Evolutionary conservation across 2,888 invertebrate genomes (phyloP).

Genomic region (Cheiracanthium punctorium): DNA sequence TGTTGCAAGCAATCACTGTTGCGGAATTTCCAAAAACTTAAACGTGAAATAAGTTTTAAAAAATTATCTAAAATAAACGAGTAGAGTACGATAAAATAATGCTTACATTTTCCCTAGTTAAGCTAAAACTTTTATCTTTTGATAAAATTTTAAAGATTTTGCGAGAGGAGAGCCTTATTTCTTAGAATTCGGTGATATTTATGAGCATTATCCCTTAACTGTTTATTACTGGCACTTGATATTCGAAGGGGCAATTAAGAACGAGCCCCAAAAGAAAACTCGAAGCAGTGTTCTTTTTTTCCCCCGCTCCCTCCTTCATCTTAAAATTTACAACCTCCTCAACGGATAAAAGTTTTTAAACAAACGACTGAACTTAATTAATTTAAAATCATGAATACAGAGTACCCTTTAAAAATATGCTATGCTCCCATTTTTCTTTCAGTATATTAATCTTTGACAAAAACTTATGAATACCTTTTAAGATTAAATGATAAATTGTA

Average conservation of each 20-base stretch:
- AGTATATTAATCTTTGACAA: background rate
- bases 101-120: no score
- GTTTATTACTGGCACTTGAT: background rate
- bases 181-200: no score
- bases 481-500: background rate
- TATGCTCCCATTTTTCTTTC: background rate
- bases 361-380: background rate
- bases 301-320: background rate
- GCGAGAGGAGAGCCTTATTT: no score
- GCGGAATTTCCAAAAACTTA: no score
- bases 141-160: no score
- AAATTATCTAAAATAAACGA: no score
- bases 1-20: no score
- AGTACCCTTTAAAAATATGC: background rate
- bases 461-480: background rate
- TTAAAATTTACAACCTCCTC: background rate
- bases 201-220: no score
- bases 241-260: slow-evolving; percentile 1
- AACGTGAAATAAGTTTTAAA: no score
- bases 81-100: no score
- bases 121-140: no score
- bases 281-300: background rate
- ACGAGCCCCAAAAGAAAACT: background rate
- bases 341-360: background rate
- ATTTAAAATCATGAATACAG: background rate